Conservation (phyloP, 2,888 invertebrate genomes). For the Nebria brevicollis region DNA sequence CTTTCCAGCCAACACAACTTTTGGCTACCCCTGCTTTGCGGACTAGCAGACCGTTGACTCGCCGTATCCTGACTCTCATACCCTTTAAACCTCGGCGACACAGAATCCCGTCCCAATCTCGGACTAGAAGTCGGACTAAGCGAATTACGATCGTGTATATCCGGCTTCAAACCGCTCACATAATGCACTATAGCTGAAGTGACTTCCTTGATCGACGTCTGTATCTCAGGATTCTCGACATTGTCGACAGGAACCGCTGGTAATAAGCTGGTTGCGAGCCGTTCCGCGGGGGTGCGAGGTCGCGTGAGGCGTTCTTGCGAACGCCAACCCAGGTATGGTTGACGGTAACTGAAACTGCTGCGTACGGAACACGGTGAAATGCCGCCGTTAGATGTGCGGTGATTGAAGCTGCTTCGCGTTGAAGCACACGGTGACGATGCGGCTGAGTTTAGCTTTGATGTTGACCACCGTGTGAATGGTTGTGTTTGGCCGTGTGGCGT, state of each 20-base stretch:
- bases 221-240: conserved; percentile 71
- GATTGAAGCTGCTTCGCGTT: conserved; percentile 76
- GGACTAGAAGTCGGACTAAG: conserved; percentile 44
- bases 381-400: conserved; percentile 70
- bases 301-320: conserved; percentile 82
- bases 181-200: conserved; percentile 93
- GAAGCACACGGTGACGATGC: conserved; percentile 80
- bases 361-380: conserved; percentile 73
- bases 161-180: conserved; percentile 77
- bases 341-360: conserved; percentile 83
- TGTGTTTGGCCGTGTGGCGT: conserved; percentile 57
- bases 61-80: conserved; percentile 57
- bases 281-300: conserved; percentile 87
- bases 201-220: conserved; percentile 90
- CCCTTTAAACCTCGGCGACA: conserved; percentile 50
- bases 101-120: conserved; percentile 45
- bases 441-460: conserved; percentile 78
- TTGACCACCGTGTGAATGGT: conserved; percentile 76
- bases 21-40: conserved; percentile 72
- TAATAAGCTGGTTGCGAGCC: conserved; percentile 75
- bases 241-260: conserved; percentile 62
- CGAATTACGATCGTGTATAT: conserved; percentile 53
- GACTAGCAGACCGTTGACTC: conserved; percentile 59
- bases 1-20: conserved; percentile 91
- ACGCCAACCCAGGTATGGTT: conserved; percentile 91